Base-by-base conservation (phyloP, 2,113 vertebrate genomes). In the Barnardius zonarius region DNA sequence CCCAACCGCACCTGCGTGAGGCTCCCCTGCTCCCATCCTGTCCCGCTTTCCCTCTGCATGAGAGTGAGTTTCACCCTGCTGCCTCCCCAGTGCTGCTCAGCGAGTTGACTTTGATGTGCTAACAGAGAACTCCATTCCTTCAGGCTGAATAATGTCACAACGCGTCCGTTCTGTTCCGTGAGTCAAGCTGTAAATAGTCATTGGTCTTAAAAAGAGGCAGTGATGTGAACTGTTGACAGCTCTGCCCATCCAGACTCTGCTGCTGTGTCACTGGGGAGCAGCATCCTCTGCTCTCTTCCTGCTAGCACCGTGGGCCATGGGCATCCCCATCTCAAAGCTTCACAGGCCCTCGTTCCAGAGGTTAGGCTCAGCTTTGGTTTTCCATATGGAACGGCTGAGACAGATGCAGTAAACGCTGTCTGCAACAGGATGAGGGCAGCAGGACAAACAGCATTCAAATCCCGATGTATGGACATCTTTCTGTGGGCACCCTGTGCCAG, bases 391-490 rank as follows among this genome's bases (percentile, higher is more conserved):
- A 16, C 0, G 8, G 75, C 82, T 20, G 19, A 31, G 75, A 17
- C 24, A n/a, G 51, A 25, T 10, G 67, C 61, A 16, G 55, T 33
- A 12, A 57, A n/a, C 13, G 22, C 31, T 22, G 48, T 49, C 22
- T 49, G 31, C 55, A 54, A 30, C 52, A 54, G 28, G 28, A 54
- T 30, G 52, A 17, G 28, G 16, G 75, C 74, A 86, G 52, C 54
- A 16, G n/a, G 39, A 61, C 51, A 44, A 59, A 31, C 6, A 13
- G 43, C 24, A 23, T 17, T 27, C 48, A 55, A 20, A 68, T 33
- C 57, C 73, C 3, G 0, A 9, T 3, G 6, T 17, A 15, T 7
- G 22, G 76, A 7, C 1, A 0, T 4, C 27, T n/a, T 62, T 31
- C 30, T 8, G 17, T 19, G 52, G 52, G 52, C 30, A 18, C 52